Base-by-base conservation (phyloP, 2,888 invertebrate genomes). In the Drosophila hamatofila region DNA sequence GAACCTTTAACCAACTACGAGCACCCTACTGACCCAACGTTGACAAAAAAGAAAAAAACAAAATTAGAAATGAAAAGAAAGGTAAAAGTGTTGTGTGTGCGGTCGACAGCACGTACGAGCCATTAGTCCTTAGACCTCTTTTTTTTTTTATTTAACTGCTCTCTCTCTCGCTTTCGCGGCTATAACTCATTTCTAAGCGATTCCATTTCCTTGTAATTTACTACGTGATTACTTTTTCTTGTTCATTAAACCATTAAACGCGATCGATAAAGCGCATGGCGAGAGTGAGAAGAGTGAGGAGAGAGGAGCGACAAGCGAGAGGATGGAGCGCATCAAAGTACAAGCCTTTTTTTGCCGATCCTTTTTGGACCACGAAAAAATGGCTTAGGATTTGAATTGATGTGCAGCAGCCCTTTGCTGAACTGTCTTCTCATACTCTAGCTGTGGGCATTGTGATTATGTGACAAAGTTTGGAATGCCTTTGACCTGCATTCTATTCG, bases 201-300 rank as follows among this genome's bases (percentile, higher is more conserved):
- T 81, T 78, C 52, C 78, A 85, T 80, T 89, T 85, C 79, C 80
- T 81, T 77, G 76, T 86, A 90, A 88, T 91, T 89, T 90, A 90
- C 89, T 85, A 88, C 82, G 88, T 86, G 91, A 90, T 90, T 88
- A 90, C 78, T 82, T 81, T 82, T 88, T 89, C 81, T 83, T 84
- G 79, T 81, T 90, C 84, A 84, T 90, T 91, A 90, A 84, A 89
- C 88, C 88, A 89, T 88, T 89, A 84, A 79, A 72, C 75, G 77
- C 86, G 88, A 88, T 85, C 84, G 88, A 85, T 88, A 83, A 83
- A 46, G 51, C 65, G 46, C 48, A 25, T 35, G 44, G 56, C 37
- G 27, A 59, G 56, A 49, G 18, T 8, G n/a, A 11, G 27, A 11
- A 11, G 16, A 8, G 54, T 8, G n/a, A 11, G 27, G n/a, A 11